Evolutionary conservation across 2,888 invertebrate genomes (phyloP).

Genomic region (Dasysyrphus albostriatus): DNA sequence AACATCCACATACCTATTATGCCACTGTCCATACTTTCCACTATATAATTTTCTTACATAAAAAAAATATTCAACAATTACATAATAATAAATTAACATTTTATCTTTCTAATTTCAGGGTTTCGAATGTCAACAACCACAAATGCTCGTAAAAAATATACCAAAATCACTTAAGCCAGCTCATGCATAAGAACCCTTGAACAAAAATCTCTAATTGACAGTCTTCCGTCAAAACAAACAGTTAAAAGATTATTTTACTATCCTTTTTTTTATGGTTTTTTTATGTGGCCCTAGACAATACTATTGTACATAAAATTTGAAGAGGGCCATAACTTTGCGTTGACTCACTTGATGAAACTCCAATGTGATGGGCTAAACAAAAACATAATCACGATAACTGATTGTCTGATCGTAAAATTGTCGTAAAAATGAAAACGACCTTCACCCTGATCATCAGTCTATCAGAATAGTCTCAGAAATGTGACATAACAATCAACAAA

Average conservation of each 20-base stretch:
- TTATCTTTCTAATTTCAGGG: slow-evolving; percentile 41
- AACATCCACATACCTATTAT: too few species aligned
- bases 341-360: slow-evolving; percentile 48
- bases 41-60: background rate
- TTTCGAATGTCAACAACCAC: background rate
- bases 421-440: slow-evolving; percentile 79
- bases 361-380: slow-evolving; percentile 32
- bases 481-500: slow-evolving; percentile 53
- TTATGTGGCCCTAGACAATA: slow-evolving; percentile 59
- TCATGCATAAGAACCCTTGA: slow-evolving; percentile 14
- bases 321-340: slow-evolving; percentile 55
- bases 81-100: slow-evolving; percentile 8
- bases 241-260: slow-evolving; percentile 62
- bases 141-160: slow-evolving; percentile 26
- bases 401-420: slow-evolving; percentile 83
- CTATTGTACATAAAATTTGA: slow-evolving; percentile 54
- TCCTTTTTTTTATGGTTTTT: slow-evolving; percentile 60
- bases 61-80: background rate
- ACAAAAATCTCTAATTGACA: slow-evolving; percentile 36
- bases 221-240: slow-evolving; percentile 70
- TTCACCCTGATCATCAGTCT: slow-evolving; percentile 67
- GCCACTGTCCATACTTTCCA: too few species aligned
- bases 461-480: slow-evolving; percentile 36
- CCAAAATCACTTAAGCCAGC: slow-evolving; percentile 37
- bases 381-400: slow-evolving; percentile 79